Conservation (phyloP, 1,140 invertebrate species). For the Gonioctena quinquepunctata region DNA sequence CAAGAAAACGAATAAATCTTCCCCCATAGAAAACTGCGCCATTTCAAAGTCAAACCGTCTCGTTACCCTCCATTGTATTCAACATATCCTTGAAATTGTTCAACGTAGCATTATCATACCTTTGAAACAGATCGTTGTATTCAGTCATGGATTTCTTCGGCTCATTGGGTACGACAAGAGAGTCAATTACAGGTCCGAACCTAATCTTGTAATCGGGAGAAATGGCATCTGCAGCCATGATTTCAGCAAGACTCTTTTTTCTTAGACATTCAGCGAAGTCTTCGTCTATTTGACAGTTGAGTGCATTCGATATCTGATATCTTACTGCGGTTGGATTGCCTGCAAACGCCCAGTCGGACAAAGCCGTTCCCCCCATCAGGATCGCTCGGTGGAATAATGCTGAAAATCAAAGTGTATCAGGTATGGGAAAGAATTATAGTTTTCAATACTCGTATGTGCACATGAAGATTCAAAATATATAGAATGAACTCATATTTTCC, state of each 20-base stretch:
- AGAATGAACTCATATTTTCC: too few relatives aligned
- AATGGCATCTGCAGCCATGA: conserved; percentile 69
- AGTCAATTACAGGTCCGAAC: conserved; percentile 83
- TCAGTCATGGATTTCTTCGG: conserved; percentile 73
- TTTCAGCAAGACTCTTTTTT: conserved; percentile 65
- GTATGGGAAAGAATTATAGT: background rate
- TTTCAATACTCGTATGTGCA: background rate
- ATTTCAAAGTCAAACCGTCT: too few relatives aligned
- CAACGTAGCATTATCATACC: conserved; percentile 55
- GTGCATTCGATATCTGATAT: conserved; percentile 75
- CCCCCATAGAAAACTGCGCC: too few relatives aligned
- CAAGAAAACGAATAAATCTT: too few relatives aligned
- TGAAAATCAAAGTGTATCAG: conserved; percentile 54
- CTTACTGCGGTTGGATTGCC: conserved; percentile 78
- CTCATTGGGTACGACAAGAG: conserved; percentile 79
- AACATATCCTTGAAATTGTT: background rate
- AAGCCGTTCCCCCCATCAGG: conserved; percentile 90
- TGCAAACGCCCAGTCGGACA: conserved; percentile 87
- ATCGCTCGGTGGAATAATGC: conserved; percentile 90
- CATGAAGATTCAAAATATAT: too few relatives aligned
- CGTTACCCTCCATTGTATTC: too few relatives aligned
- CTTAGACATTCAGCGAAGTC: conserved; percentile 68
- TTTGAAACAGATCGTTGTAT: conserved; percentile 73
- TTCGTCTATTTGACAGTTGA: conserved; percentile 72
- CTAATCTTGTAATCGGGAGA: conserved; percentile 70